Evolutionary conservation across 2,797 vertebrate genomes (phyloP), one percentile per base, ranked within the genome.

Genomic region (Gymnopithys bicolor): DNA sequence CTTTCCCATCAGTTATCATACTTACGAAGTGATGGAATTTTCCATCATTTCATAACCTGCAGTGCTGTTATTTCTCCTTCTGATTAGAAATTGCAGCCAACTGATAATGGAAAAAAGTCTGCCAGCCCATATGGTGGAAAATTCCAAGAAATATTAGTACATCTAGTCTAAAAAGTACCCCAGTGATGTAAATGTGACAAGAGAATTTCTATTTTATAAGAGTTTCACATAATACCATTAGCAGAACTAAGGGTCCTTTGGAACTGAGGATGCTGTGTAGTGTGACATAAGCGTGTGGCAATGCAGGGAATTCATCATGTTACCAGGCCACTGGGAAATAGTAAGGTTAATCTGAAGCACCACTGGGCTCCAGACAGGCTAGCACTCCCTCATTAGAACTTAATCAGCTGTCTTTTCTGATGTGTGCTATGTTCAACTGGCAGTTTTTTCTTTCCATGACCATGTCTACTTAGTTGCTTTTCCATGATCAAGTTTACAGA

Each of bases 71-170:
- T 94, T 96, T 88, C 83, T 90, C 55, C 76, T 91, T 81, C 74
- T 94, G 77, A 92, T 96, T 89, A 94, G 45, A 45, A 93, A 86
- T 43, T 84, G 67, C 63, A 90, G 95, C 93, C 94, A 94, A n/a
- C 59, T 91, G 91, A 96, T 95, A 96, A 93, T 70, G 60, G 87
- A 92, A 94, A 84, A 56, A 96, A 95, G 93, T 84, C 82, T 96
- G 94, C 69, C 89, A 84, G 87, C 70, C 94, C 96, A 96, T 96
- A 96, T 97, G 96, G 94, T 91, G 94, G 94, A 97, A 96, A 96
- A 94, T 94, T 95, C 90, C 89, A 87, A 94, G 56, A 37, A 92
- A 56, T 76, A 91, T 67, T 51, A 95, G 80, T 56, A 77, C 41
- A 70, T 76, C 59, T 82, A 74, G 19, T 37, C 66, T 87, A 66